Evolutionary conservation across 2,888 invertebrate species (phyloP), one percentile per base, ranked within the genome.

Genomic region (Coremacera marginata): DNA sequence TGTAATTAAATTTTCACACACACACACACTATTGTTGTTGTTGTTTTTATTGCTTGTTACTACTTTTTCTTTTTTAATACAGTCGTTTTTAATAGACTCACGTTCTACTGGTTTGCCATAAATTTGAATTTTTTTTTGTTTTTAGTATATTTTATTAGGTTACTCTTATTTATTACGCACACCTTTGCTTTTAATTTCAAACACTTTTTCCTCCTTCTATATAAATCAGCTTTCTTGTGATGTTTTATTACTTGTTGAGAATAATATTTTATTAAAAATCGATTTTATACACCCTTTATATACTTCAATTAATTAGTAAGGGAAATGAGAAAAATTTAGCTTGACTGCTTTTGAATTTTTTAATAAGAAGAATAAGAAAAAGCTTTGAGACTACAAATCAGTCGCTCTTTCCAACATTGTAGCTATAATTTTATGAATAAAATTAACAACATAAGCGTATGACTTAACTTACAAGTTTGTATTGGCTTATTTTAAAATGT

Each of bases 1-100:
- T 62, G 44, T 51, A 62, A 72, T 60, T 44, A 72, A 72, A 72
- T 62, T 62, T 72, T 57, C 37, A 51, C 51, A 31, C 31, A 51
- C 37, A 51, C 51, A 31, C 31, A 51, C 68, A 19, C 27, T 68
- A 9, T 27, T 25, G 51, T 9, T 22, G 27, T 22, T 51, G n/a
- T 25, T 71, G 37, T 67, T 16, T 14, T 34, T 34, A 37, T 67
- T 67, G 4, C 5, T n/a, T 51, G 8, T 25, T 70, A 9, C 9
- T 51, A 51, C 5, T 31, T 31, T 4, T 70, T 8, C 7, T 27
- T 52, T 25, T 60, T 70, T 70, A n/a, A 27, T 31, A 19, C 31
- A 19, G 27, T 19, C 4, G 27, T 14, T 49, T 70, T 70, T 70
- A 27, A 55, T 55, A 19, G 31, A 31, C 55, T 70, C 34, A 70